Percentiles rank a stretch among this genome's conserved stretches.
Evolutionary conservation across 2,113 vertebrate species (phyloP).

Genomic region (Xyliphius kryptos): DNA sequence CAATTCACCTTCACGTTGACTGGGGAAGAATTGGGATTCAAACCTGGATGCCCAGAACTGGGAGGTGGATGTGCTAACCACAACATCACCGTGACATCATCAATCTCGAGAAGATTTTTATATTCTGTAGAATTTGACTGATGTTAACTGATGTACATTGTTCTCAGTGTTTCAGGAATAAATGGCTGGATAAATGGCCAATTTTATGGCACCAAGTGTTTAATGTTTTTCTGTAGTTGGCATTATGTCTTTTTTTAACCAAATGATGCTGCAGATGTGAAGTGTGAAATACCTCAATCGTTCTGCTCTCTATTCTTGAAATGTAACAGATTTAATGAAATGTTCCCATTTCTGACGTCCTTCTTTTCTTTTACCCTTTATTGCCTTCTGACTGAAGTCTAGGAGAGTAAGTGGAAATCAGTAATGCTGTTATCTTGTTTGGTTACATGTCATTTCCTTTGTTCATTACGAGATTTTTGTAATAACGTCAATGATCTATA

Average conservation of each 20-base stretch:
- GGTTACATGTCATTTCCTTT: neutral
- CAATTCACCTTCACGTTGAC: no score
- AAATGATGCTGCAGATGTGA: neutral
- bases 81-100: no score
- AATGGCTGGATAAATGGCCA: slow-evolving; percentile 11
- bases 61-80: no score
- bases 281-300: neutral
- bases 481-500: neutral
- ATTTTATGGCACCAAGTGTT: slow-evolving; percentile 27
- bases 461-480: neutral
- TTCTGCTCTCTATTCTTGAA: slow-evolving; percentile 1
- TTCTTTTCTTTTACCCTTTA: slow-evolving; percentile 56
- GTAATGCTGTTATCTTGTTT: slow-evolving; percentile 34
- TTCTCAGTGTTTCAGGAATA: neutral
- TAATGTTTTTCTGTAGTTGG: slow-evolving; percentile 36
- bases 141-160: no score
- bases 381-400: slow-evolving; percentile 85
- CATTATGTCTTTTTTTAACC: slow-evolving; percentile 18
- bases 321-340: slow-evolving; percentile 12
- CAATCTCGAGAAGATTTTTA: no score
- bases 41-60: no score
- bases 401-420: slow-evolving; percentile 83
- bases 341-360: slow-evolving; percentile 32
- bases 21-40: no score
- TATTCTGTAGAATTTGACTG: no score